A percentile compares a stretch with the other conserved stretches of the same genome.
These are phyloP conservation scores for Rattus rattus DNA, from an alignment of 2,113 vertebrate genomes.

Conservation along the genomic window DNA sequence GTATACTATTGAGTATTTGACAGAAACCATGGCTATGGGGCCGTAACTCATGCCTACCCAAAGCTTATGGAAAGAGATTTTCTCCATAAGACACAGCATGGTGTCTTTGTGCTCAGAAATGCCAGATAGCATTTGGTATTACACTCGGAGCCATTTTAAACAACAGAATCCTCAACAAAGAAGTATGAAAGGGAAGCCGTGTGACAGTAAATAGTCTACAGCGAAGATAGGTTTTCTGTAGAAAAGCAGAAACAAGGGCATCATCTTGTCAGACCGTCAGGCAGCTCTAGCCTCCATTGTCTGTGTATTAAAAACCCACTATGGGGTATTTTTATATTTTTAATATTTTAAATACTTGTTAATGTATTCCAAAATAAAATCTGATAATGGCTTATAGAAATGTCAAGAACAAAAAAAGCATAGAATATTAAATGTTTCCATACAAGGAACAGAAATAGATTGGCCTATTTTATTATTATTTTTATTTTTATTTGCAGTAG, in stretches of 20 bases:
- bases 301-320: not conserved
- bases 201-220: not conserved
- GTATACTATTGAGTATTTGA: not conserved
- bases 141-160: not conserved
- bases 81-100: not conserved
- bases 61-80: not conserved
- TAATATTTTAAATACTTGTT: constrained; percentile 26
- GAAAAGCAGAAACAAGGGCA: not conserved
- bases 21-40: not conserved
- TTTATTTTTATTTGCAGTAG: not conserved
- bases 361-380: constrained; percentile 24
- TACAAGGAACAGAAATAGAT: constrained; percentile 49
- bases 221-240: not conserved
- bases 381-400: constrained; percentile 51
- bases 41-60: not conserved
- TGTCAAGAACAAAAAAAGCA: constrained; percentile 27
- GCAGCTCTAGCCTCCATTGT: not conserved
- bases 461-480: not conserved
- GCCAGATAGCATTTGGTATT: not conserved
- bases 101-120: not conserved
- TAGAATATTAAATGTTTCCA: constrained; percentile 16
- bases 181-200: not conserved
- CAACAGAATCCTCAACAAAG: not conserved
- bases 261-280: accelerated
- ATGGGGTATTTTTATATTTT: not conserved